These are phyloP conservation scores for Drosophila subsilvestris DNA, from an alignment of 2,888 invertebrate genomes.

Conservation along the genomic window DNA sequence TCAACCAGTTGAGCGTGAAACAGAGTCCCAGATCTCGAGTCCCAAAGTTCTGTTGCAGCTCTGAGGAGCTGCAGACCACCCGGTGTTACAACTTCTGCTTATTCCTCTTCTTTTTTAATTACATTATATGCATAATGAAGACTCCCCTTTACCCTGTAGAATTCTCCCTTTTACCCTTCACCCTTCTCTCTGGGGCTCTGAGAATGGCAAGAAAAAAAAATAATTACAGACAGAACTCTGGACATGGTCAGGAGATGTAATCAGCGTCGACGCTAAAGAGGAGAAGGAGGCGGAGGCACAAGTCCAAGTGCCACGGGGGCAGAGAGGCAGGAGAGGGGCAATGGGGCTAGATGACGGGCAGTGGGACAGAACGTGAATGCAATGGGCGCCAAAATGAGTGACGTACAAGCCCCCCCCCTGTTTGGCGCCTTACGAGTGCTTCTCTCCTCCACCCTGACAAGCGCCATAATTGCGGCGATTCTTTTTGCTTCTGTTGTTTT, in stretches of 20 bases:
- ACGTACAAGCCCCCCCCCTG: slow-evolving; percentile 42
- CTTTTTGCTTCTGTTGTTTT: slow-evolving; percentile 36
- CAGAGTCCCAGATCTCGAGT: slow-evolving; percentile 18
- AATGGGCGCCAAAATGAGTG: slow-evolving; percentile 71
- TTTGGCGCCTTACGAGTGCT: not conserved
- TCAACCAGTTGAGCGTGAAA: slow-evolving; percentile 41
- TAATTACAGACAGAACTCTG: slow-evolving; percentile 66
- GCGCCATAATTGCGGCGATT: slow-evolving; percentile 71
- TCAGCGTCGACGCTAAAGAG: slow-evolving; percentile 49
- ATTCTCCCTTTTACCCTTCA: not conserved
- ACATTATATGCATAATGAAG: slow-evolving; percentile 78
- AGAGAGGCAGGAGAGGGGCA: slow-evolving; percentile 6
- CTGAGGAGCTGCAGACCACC: slow-evolving; percentile 62
- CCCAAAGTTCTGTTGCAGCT: slow-evolving; percentile 5
- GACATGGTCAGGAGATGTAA: slow-evolving; percentile 64
- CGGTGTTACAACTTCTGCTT: slow-evolving; percentile 39
- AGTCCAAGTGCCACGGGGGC: slow-evolving; percentile 7
- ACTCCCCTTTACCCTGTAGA: slow-evolving; percentile 19
- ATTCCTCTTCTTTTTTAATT: slow-evolving; percentile 65
- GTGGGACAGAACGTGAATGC: slow-evolving; percentile 56
- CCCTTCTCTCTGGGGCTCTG: slow-evolving; percentile 5
- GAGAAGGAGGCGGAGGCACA: not conserved
- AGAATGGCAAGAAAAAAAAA: slow-evolving; percentile 50
- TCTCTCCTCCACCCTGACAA: slow-evolving; percentile 41
- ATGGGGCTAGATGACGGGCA: slow-evolving; percentile 36